These are phyloP conservation scores for Himalopsyche kuldschensis DNA, from an alignment of 2,888 invertebrate species.

Conservation along the genomic window DNA sequence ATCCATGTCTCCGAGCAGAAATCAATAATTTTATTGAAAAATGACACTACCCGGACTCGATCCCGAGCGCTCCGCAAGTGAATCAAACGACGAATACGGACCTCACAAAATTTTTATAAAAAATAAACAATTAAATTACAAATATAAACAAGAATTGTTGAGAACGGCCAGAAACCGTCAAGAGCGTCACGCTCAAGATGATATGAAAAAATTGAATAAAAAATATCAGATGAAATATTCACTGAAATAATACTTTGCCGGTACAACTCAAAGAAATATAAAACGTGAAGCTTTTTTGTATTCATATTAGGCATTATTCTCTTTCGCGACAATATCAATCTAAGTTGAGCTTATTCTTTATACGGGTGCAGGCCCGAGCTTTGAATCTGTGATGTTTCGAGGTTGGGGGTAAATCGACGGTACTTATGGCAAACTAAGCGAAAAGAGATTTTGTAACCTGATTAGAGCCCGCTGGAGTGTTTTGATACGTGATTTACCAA, in stretches of 20 bases:
- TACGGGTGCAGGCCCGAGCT: not conserved
- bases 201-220: too few relatives aligned
- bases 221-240: too few relatives aligned
- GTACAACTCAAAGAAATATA: not conserved
- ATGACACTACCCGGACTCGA: too few relatives aligned
- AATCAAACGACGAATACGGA: too few relatives aligned
- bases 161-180: too few relatives aligned
- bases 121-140: too few relatives aligned
- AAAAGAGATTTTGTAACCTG: constrained; percentile 16
- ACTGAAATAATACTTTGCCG: not conserved
- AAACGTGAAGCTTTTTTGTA: not conserved
- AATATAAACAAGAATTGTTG: too few relatives aligned
- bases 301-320: not conserved
- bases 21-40: too few relatives aligned
- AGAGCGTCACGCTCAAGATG: too few relatives aligned
- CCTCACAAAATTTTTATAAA: too few relatives aligned
- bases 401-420: constrained; percentile 19
- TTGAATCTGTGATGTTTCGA: not conserved
- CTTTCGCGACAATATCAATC: not conserved
- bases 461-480: not conserved
- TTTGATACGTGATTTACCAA: not conserved
- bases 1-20: too few relatives aligned
- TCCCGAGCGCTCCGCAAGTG: too few relatives aligned
- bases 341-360: not conserved
- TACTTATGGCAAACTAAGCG: constrained; percentile 20